phyloP scores from a whole-genome alignment of 1,140 invertebrate genomes.

The Tetramorium simillimum region DNA sequence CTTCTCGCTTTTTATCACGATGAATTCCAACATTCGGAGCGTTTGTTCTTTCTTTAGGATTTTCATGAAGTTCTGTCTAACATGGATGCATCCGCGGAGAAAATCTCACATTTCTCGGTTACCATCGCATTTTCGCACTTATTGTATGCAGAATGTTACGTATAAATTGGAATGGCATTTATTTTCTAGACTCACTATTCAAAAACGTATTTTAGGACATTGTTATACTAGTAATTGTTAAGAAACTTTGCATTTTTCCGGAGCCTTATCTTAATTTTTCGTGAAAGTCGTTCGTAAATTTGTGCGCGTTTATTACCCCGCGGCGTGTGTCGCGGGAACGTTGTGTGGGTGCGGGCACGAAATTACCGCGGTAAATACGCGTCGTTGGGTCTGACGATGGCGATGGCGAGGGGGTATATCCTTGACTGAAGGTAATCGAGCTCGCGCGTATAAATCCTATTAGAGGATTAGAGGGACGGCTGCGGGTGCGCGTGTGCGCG shows the following conservation, averaged over 20 bases:
- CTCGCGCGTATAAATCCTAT: conserved; percentile 85
- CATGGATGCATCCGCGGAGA: not conserved
- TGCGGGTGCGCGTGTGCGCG: conserved; percentile 52
- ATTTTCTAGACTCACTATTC: not conserved
- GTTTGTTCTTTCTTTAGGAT: not conserved
- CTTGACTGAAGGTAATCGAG: conserved; percentile 84
- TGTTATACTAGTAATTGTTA: too few species aligned
- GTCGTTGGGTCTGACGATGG: conserved; percentile 7
- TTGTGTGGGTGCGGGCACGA: conserved; percentile 73
- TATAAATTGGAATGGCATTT: not conserved
- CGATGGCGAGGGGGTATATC: conserved; percentile 71
- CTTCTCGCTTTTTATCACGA: conserved; percentile 9
- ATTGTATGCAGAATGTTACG: not conserved
- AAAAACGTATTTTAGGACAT: not conserved
- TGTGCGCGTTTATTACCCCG: conserved; percentile 44
- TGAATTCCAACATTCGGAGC: conserved; percentile 25
- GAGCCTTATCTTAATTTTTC: not conserved
- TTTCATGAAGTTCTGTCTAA: not conserved
- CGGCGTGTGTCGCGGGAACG: conserved; percentile 24
- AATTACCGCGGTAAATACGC: conserved; percentile 81
- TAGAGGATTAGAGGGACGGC: conserved; percentile 83
- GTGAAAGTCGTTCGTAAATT: not conserved
- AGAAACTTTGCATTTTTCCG: not conserved
- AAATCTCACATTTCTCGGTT: not conserved
- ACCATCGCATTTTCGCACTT: not conserved